Conservation (phyloP, 1,140 invertebrate species). For the Parapsyche elsis region DNA sequence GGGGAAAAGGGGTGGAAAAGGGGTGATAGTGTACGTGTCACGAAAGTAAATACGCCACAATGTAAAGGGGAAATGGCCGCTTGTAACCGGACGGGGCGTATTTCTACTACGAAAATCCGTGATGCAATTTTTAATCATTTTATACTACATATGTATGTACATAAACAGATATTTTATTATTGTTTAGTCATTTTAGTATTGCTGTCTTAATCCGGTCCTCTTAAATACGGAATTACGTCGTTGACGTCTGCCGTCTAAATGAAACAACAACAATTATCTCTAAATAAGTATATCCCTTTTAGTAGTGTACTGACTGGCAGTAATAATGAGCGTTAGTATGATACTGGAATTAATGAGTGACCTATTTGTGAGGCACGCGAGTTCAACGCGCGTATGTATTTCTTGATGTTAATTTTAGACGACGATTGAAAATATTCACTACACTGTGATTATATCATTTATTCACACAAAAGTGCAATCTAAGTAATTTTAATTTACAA, state of each 20-base stretch:
- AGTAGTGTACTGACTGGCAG: background rate
- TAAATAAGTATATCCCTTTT: constrained; percentile 47
- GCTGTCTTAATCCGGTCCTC: no score
- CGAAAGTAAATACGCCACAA: constrained; percentile 36
- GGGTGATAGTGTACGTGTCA: constrained; percentile 24
- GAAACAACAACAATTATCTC: constrained; percentile 41
- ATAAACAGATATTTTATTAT: background rate
- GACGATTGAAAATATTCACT: no score
- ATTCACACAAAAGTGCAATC: no score
- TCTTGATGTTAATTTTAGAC: no score
- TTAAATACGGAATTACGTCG: background rate
- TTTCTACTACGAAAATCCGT: constrained; percentile 20
- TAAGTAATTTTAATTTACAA: no score
- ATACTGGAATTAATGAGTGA: constrained; percentile 36
- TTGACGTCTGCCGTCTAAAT: background rate
- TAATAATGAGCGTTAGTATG: constrained; percentile 29
- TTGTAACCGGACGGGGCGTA: constrained; percentile 43
- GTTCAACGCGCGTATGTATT: no score
- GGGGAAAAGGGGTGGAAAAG: background rate
- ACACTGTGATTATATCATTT: no score
- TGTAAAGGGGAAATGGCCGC: constrained; percentile 45
- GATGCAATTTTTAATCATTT: constrained; percentile 43
- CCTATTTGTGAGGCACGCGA: constrained; percentile 37
- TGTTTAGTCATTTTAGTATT: background rate
- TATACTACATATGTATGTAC: background rate